Conservation (phyloP, 1,140 invertebrate species). For the Brachionus calyciflorus region DNA sequence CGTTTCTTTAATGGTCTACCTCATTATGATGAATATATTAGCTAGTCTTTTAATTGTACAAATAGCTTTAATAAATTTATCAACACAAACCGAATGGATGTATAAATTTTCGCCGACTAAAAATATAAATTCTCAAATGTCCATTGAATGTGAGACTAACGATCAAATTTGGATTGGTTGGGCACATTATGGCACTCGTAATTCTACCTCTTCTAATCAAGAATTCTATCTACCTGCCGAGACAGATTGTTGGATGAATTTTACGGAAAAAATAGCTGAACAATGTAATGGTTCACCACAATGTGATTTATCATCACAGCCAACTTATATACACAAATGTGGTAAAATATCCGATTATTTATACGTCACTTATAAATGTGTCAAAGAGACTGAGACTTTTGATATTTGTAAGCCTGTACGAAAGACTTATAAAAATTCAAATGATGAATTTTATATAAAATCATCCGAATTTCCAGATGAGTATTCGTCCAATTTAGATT, state of each 20-base stretch:
- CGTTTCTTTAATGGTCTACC: background rate
- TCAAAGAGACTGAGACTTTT: slow-evolving; percentile 21
- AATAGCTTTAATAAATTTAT: too few relatives aligned
- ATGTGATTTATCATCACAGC: slow-evolving; percentile 4
- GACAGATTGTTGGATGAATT: slow-evolving; percentile 44
- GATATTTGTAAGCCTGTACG: slow-evolving; percentile 6
- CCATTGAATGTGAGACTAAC: slow-evolving; percentile 1
- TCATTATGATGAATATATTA: too few relatives aligned
- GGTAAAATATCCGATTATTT: slow-evolving; percentile 22
- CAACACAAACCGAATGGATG: slow-evolving; percentile 26
- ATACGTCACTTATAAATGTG: slow-evolving; percentile 38
- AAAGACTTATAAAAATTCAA: background rate
- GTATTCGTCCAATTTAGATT: slow-evolving; percentile 15
- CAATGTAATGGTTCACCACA: slow-evolving; percentile 37
- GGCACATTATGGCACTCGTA: slow-evolving; percentile 29
- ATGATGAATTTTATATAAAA: slow-evolving; percentile 16
- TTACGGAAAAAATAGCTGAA: slow-evolving; percentile 46
- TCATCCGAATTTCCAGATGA: slow-evolving; percentile 46
- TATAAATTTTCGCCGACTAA: slow-evolving; percentile 33
- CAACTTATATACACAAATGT: slow-evolving; percentile 42
- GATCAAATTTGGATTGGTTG: slow-evolving; percentile 44
- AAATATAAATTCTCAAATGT: slow-evolving; percentile 18
- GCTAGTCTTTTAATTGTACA: too few relatives aligned
- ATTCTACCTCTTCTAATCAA: background rate
- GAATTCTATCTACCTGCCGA: background rate